These are phyloP conservation scores for Coilia nasus DNA, from an alignment of 2,797 vertebrate species.

Conservation along the genomic window DNA sequence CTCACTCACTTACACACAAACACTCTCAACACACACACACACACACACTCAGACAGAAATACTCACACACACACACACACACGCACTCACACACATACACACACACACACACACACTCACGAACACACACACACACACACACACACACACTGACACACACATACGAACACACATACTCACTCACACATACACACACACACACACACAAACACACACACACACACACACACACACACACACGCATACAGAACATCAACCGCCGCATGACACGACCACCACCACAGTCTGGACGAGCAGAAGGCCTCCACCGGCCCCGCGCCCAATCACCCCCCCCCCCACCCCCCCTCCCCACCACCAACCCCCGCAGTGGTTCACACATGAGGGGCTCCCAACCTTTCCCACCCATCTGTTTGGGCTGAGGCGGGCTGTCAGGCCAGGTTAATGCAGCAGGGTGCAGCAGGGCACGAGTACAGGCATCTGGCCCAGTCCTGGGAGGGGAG, in stretches of 20 bases:
- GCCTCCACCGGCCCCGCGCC: neutral
- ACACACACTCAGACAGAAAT: neutral
- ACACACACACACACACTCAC: neutral
- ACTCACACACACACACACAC: too few relatives aligned
- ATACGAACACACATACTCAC: neutral
- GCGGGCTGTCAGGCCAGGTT: conserved; percentile 73
- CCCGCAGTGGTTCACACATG: conserved; percentile 70
- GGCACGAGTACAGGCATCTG: conserved; percentile 77
- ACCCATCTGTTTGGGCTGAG: conserved; percentile 72
- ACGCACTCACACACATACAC: too few relatives aligned
- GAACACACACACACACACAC: neutral
- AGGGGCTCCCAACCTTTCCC: conserved; percentile 74
- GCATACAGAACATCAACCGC: neutral
- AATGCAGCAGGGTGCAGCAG: conserved; percentile 67
- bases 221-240: neutral
- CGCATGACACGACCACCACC: neutral
- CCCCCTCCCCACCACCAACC: conserved; percentile 27
- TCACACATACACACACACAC: conserved; percentile 12
- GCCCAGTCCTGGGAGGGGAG: conserved; percentile 64
- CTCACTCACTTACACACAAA: too few relatives aligned
- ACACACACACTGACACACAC: neutral
- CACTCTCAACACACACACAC: neutral
- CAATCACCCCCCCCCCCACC: conserved; percentile 59
- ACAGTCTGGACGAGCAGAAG: neutral
- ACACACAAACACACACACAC: neutral